Evolutionary conservation across 1,140 invertebrate genomes (phyloP).

Genomic region (Leucophenga varia): DNA sequence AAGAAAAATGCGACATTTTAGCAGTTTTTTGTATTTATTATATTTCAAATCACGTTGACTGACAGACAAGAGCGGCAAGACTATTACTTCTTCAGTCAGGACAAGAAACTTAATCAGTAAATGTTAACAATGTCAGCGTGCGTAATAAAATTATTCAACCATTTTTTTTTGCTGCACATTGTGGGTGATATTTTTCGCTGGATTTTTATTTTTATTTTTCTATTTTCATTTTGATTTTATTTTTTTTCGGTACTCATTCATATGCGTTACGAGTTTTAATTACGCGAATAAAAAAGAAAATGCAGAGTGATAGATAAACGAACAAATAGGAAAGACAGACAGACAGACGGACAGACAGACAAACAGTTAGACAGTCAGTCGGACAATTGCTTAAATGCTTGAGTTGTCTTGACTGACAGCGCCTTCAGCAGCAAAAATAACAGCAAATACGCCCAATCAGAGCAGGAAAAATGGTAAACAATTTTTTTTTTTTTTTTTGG

Average conservation of each 20-base stretch:
- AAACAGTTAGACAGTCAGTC: too few species aligned
- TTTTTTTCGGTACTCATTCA: too few species aligned
- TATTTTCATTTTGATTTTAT: slow-evolving; percentile 22
- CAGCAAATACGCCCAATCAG: slow-evolving; percentile 48
- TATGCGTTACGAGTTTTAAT: slow-evolving; percentile 54
- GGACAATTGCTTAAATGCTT: too few species aligned
- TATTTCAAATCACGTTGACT: too few species aligned
- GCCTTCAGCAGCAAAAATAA: slow-evolving; percentile 20
- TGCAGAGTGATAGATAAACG: slow-evolving; percentile 16
- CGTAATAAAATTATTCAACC: slow-evolving; percentile 31
- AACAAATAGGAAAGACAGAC: too few species aligned
- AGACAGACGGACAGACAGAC: too few species aligned
- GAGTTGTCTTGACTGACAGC: too few species aligned
- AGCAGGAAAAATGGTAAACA: slow-evolving; percentile 31
- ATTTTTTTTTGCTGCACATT: too few species aligned
- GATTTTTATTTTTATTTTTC: slow-evolving; percentile 28
- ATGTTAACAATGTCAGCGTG: slow-evolving; percentile 49
- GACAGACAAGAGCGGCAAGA: too few species aligned
- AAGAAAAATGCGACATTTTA: too few species aligned
- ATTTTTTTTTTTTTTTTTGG: too few species aligned
- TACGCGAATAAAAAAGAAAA: slow-evolving; percentile 34
- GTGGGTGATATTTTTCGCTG: slow-evolving; percentile 21
- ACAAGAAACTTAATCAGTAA: slow-evolving; percentile 53
- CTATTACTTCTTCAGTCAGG: slow-evolving; percentile 19
- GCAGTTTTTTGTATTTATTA: too few species aligned